Conservation (phyloP, 2,888 invertebrate species). For the Sepiola atlantica region DNA sequence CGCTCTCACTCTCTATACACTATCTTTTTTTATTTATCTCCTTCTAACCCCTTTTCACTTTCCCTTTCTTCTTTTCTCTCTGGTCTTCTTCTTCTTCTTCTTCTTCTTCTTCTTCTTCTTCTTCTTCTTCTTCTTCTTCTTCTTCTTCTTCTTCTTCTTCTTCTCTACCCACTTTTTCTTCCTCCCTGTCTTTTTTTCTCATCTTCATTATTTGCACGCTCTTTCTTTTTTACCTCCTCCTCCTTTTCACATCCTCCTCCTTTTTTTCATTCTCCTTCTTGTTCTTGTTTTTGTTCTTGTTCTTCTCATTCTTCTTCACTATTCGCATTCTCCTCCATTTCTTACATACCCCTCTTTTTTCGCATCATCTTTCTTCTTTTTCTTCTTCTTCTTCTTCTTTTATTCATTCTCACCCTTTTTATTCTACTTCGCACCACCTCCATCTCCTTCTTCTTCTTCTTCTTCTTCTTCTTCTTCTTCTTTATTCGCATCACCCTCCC, state of each 20-base stretch:
- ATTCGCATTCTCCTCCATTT: not conserved
- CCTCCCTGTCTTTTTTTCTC: constrained; percentile 24
- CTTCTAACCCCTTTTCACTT: no score
- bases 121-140: not conserved
- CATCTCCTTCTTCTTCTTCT: not conserved
- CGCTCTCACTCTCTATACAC: not conserved
- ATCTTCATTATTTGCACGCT: not conserved
- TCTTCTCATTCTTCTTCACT: no score
- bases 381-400: not conserved
- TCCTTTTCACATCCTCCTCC: not conserved
- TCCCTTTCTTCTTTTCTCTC: no score
- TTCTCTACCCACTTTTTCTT: not conserved
- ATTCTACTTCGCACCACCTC: no score
- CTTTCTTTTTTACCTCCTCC: not conserved
- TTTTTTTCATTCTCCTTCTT: not conserved
- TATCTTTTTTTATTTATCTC: no score
- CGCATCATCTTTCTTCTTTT: not conserved
- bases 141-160: not conserved
- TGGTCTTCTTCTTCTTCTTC: no score
- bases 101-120: not conserved
- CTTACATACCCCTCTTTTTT: not conserved
- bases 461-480: not conserved
- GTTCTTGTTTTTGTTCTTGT: no score
- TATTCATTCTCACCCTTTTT: not conserved
- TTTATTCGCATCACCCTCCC: no score